phyloP scores from a whole-genome alignment of 1,140 invertebrate species.

The Stenopsyche tienmushanensis region DNA sequence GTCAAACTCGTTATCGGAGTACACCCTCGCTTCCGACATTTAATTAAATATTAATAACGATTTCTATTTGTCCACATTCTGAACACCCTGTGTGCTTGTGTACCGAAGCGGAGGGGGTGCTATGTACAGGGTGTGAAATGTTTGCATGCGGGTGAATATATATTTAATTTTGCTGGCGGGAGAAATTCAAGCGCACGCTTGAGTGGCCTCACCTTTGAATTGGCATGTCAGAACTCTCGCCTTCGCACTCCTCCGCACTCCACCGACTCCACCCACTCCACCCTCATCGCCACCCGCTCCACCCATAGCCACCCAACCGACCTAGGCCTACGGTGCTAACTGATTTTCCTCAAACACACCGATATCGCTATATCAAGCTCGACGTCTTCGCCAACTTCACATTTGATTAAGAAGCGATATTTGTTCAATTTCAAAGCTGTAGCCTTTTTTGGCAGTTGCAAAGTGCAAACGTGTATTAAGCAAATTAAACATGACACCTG shows the following conservation, averaged over 20 bases:
- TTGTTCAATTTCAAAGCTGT: too few relatives aligned
- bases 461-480: too few relatives aligned
- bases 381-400: background rate
- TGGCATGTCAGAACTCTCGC: constrained; percentile 9
- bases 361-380: background rate
- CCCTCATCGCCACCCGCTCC: background rate
- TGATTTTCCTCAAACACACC: too few relatives aligned
- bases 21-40: too few relatives aligned
- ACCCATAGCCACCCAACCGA: too few relatives aligned
- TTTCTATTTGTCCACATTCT: too few relatives aligned
- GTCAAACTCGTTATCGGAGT: too few relatives aligned
- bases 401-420: too few relatives aligned
- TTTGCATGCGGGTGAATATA: constrained; percentile 35
- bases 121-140: constrained; percentile 31
- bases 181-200: constrained; percentile 2
- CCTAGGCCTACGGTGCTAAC: too few relatives aligned
- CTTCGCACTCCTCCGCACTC: background rate
- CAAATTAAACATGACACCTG: too few relatives aligned
- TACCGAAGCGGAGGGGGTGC: background rate
- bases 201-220: constrained; percentile 18
- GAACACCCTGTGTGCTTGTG: constrained; percentile 10
- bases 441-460: too few relatives aligned
- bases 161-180: constrained; percentile 33
- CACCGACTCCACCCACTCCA: background rate
- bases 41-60: too few relatives aligned